Evolutionary conservation across 2,113 vertebrate genomes (phyloP).

Genomic region (Corythornis cristatus): DNA sequence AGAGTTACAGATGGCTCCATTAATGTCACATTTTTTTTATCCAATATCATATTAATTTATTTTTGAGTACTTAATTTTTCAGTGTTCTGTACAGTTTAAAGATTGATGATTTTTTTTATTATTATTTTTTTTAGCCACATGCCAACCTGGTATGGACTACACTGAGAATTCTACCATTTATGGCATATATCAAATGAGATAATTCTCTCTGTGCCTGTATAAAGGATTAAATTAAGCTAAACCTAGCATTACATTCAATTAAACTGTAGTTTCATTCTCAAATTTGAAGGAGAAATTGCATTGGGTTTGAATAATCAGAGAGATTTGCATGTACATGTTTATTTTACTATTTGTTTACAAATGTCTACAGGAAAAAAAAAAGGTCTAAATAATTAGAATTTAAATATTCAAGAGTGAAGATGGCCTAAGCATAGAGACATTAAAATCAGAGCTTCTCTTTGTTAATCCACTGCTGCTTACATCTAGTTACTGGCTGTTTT

Average conservation of each 20-base stretch:
- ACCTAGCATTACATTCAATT: neutral
- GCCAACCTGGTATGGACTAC: neutral
- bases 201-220: neutral
- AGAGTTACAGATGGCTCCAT: neutral
- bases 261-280: neutral
- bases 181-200: neutral
- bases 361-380: neutral
- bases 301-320: neutral
- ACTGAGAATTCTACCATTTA: neutral
- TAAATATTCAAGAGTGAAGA: neutral
- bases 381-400: neutral
- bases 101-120: neutral
- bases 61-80: conserved; percentile 7
- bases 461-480: neutral
- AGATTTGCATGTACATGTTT: neutral
- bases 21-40: neutral
- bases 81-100: neutral
- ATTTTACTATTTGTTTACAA: neutral
- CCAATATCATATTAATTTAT: neutral
- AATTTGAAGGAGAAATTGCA: neutral
- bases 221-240: neutral
- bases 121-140: neutral
- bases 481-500: neutral
- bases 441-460: neutral
- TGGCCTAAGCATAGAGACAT: neutral